Evolutionary conservation across 1,140 invertebrate species (phyloP), one percentile per base, ranked within the genome.

Genomic region (Arion vulgaris): DNA sequence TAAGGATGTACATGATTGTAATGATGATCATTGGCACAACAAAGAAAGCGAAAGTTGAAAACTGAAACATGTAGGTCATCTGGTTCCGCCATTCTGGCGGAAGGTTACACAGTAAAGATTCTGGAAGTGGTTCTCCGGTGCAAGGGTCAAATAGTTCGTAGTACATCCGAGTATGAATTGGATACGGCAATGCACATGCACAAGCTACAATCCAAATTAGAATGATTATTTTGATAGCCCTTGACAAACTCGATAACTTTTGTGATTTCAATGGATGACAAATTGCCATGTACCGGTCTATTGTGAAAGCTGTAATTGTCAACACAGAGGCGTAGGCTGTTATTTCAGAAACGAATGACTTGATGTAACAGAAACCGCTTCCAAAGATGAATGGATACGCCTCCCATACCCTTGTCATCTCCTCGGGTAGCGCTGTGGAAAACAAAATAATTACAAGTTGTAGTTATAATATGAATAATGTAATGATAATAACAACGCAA

Each of bases 281-380:
- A 85, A 98, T 98, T 36, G 97, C 97, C 49, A 98, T 94, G 91
- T 98, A 99, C 74, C 98, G 92, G 91, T 99, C 98, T 9, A 98
- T 94, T 0, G 97, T 98, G 92, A 99, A 99, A 2, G 96, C 96
- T 0, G 96, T 96, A 77, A 98, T 97, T 19, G 96, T 97, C 68
- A 98, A 93, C 0, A 98, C 96, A 0, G 97, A 98, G 0, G 97
- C 97, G 91, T 98, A 97, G 0, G 96, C 96, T 0, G 96, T 97
- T 0, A 96, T 97, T 91, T 98, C 97, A 0, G 96, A 95, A 0
- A 96, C 94, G 53, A 97, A 93, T 0, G 96, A 96, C 80, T 96
- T 94, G 38, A 97, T 91, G 23, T 97, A 93, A 91, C 97, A 98
- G 91, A 98, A 97, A 0, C 93, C 93, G 81, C 95, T 94, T 0